Evolutionary conservation across 2,113 vertebrate genomes (phyloP).

Genomic region (Orientallactaga bullata): DNA sequence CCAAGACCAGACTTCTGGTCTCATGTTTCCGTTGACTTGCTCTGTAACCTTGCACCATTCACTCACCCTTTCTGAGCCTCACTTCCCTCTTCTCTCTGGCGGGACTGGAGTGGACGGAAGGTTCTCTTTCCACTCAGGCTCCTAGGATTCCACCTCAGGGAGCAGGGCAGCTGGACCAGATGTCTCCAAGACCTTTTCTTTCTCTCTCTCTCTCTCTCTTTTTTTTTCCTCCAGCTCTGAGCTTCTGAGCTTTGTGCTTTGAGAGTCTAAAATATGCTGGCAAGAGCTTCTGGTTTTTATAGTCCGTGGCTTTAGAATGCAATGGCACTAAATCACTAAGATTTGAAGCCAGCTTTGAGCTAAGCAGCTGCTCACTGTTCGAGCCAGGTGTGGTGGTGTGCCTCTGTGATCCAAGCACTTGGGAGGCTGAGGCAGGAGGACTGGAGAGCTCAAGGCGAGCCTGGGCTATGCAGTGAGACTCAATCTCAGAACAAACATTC

Average conservation of each 20-base stretch:
- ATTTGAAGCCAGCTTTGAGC: not conserved
- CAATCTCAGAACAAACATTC: not conserved
- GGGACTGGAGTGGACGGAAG: not conserved
- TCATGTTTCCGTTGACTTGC: not conserved
- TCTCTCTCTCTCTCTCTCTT: too few relatives aligned
- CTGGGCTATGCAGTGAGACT: not conserved
- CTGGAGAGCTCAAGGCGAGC: not conserved
- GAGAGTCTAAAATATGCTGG: not conserved
- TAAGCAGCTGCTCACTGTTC: not conserved
- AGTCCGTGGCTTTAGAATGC: not conserved
- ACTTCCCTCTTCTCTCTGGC: not conserved
- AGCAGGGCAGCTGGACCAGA: not conserved
- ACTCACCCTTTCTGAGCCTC: constrained; percentile 13
- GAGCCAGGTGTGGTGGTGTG: not conserved
- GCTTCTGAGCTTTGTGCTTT: constrained; percentile 26
- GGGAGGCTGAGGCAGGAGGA: not conserved
- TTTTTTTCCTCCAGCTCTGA: not conserved
- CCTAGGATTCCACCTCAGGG: constrained; percentile 8
- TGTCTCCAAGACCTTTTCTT: not conserved
- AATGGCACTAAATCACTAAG: not conserved
- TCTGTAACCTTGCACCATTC: not conserved
- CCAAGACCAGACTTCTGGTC: not conserved
- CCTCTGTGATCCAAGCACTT: not conserved
- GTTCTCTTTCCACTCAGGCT: constrained; percentile 1
- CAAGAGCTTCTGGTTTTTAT: not conserved